Conservation (phyloP, 2,888 invertebrate genomes). For the Colostygia pectinataria region DNA sequence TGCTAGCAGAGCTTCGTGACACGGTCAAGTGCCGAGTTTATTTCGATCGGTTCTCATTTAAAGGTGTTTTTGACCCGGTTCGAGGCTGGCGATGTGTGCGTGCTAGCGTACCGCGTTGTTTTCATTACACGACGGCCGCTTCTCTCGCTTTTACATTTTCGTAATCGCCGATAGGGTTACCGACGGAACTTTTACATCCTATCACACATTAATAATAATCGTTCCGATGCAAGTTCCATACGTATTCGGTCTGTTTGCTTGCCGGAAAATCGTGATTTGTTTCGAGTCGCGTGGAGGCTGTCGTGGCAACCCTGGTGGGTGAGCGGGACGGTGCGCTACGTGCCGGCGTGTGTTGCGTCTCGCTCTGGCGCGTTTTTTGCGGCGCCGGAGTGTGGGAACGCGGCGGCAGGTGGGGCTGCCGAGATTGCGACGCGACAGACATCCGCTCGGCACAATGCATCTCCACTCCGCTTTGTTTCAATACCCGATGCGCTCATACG, state of each 20-base stretch:
- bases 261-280: conserved; percentile 70
- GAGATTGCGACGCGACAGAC: conserved; percentile 79
- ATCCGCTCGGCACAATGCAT: conserved; percentile 81
- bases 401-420: conserved; percentile 80
- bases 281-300: conserved; percentile 52
- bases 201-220: conserved; percentile 18
- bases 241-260: conserved; percentile 54
- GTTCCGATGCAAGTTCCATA: conserved; percentile 32
- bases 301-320: conserved; percentile 67
- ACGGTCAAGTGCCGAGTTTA: conserved; percentile 77
- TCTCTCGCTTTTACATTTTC: conserved; percentile 79
- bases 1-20: conserved; percentile 71
- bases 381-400: conserved; percentile 83
- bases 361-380: conserved; percentile 77
- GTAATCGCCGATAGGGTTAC: conserved; percentile 75
- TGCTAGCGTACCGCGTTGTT: conserved; percentile 70
- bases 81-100: conserved; percentile 53
- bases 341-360: conserved; percentile 51
- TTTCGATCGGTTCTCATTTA: conserved; percentile 76
- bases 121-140: conserved; percentile 77
- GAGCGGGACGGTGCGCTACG: conserved; percentile 64
- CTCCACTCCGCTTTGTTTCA: conserved; percentile 71
- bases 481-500: conserved; percentile 68
- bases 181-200: conserved; percentile 44
- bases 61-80: conserved; percentile 82